These are phyloP conservation scores for Euproctis similis DNA, from an alignment of 2,888 invertebrate species.

Conservation along the genomic window DNA sequence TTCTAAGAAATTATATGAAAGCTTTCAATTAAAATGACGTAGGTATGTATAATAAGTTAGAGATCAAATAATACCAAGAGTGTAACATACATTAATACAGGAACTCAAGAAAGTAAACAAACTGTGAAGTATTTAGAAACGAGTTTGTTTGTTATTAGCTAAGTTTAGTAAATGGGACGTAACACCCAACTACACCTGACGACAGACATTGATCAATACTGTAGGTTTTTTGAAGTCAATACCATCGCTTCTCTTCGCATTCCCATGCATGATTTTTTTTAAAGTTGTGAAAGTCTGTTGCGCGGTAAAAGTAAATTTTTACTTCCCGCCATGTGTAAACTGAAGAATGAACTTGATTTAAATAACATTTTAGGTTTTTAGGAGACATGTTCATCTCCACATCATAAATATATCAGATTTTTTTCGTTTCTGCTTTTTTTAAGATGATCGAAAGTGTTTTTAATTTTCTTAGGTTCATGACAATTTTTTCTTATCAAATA, in stretches of 20 bases:
- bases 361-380: no score
- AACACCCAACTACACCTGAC: conserved; percentile 22
- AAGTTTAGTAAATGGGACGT: conserved; percentile 9
- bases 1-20: conserved; percentile 1
- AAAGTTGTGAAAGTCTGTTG: no score
- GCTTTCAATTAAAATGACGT: neutral
- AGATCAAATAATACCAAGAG: neutral
- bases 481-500: no score
- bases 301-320: no score
- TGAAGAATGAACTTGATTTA: no score
- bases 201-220: conserved; percentile 22
- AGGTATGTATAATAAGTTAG: neutral
- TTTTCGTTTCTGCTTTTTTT: no score
- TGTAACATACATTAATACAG: conserved; percentile 12
- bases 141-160: conserved; percentile 8
- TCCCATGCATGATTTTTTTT: conserved; percentile 11
- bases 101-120: conserved; percentile 31
- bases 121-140: conserved; percentile 14
- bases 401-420: no score
- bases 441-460: no score
- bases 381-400: no score
- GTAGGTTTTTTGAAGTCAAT: conserved; percentile 3
- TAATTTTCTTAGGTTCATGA: no score
- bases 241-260: conserved; percentile 1
- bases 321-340: no score